Evolutionary conservation across 2,888 invertebrate genomes (phyloP), one percentile per base, ranked within the genome.

Genomic region (Drosophila affinis): DNA sequence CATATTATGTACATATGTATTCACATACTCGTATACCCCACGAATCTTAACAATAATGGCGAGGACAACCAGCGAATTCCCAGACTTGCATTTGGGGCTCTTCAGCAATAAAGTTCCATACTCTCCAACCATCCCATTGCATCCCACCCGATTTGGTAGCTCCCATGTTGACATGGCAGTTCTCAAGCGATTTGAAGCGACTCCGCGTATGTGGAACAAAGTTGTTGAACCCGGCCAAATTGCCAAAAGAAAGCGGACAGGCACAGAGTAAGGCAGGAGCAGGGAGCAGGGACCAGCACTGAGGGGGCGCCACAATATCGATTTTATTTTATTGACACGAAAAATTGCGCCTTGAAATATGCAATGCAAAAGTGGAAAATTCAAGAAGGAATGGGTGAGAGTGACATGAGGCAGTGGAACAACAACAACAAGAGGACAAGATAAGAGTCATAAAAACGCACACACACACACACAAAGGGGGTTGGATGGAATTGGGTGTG

Each of bases 291-390:
- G 18, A 47, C 48, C 39, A 18, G 9, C 18, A 10, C 12, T 4
- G 12, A 4, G 27, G 61, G n/a, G 24, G 48, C 34, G 7, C 55
- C 9, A 24, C 55, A 72, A 73, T 77, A 81, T 87, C 85, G 87
- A 82, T 82, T 81, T 84, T 72, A 77, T 81, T 78, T 82, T 87
- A 82, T 82, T 81, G 82, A 82, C 81, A 81, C 77, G 64, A 81
- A 81, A 81, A 84, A 73, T 77, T 87, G 85, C 87, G 81, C 87
- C 81, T 82, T 87, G 79, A 82, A 87, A 82, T 82, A 82, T 84
- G 79, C 81, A 84, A 78, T 81, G 72, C 69, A 75, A 76, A 70
- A 83, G 72, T 74, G 77, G 68, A 74, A 78, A 81, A 70, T 72
- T 62, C 57, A 53, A 55, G 12, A 29, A 12, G 10, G 12, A 44